These are phyloP conservation scores for Oligia strigilis DNA, from an alignment of 2,888 invertebrate species.

Conservation along the genomic window DNA sequence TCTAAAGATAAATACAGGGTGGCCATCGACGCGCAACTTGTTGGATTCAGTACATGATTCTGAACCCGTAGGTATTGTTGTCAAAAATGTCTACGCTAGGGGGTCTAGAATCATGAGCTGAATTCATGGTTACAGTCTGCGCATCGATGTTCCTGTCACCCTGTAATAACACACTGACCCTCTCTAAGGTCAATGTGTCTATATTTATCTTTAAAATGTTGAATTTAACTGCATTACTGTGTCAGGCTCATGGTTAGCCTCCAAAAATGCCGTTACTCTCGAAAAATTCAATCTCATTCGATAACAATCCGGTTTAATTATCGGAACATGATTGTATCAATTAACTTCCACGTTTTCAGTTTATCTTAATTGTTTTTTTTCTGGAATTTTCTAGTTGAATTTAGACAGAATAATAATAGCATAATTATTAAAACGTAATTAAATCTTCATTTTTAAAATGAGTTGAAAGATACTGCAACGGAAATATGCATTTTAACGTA, in stretches of 20 bases:
- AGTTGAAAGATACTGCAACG: not conserved
- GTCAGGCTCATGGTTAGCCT: conserved; percentile 1
- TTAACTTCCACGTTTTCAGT: conserved; percentile 2
- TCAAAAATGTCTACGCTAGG: no score
- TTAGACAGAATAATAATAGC: not conserved
- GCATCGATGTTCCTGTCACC: no score
- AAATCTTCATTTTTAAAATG: conserved; percentile 18
- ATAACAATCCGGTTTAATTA: conserved; percentile 27
- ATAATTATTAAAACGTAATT: conserved; percentile 5
- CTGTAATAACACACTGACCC: not conserved
- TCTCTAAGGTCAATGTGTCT: no score
- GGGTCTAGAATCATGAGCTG: not conserved
- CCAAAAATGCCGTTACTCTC: conserved; percentile 4
- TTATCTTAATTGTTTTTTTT: conserved; percentile 9
- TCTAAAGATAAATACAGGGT: no score
- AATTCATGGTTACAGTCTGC: no score
- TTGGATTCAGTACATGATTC: no score
- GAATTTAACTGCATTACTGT: not conserved
- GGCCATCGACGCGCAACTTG: no score
- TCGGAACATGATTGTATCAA: conserved; percentile 6
- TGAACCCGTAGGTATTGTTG: no score
- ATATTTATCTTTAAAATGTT: not conserved
- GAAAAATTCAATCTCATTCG: not conserved
- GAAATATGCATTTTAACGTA: not conserved
- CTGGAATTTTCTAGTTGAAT: conserved; percentile 6